Conservation (phyloP, 2,888 invertebrate genomes). For the Agrotis puta region DNA sequence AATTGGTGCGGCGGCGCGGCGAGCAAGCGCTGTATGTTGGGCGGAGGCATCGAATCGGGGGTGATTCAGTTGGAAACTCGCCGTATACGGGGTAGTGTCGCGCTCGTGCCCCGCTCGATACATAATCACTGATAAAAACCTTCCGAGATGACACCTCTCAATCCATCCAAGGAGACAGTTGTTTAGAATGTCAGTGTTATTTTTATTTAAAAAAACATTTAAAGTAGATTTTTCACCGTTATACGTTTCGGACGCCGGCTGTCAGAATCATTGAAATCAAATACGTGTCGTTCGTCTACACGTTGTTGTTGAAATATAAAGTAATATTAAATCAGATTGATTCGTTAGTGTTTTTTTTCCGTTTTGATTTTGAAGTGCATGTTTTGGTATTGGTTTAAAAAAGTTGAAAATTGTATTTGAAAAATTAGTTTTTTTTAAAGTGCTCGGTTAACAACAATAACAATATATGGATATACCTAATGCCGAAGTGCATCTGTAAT, state of each 20-base stretch:
- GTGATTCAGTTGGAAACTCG: constrained; percentile 89
- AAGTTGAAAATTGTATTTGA: constrained; percentile 54
- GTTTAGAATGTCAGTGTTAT: constrained; percentile 75
- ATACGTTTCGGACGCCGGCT: constrained; percentile 75
- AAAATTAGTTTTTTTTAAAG: constrained; percentile 64
- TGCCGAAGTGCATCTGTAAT: constrained; percentile 86
- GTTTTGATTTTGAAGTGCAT: constrained; percentile 69
- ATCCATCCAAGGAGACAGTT: constrained; percentile 76
- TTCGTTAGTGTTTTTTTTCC: constrained; percentile 69
- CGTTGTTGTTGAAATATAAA: constrained; percentile 66
- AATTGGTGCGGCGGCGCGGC: constrained; percentile 68
- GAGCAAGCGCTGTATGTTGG: constrained; percentile 90
- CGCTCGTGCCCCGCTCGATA: constrained; percentile 81
- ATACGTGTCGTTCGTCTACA: constrained; percentile 79
- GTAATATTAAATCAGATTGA: constrained; percentile 54
- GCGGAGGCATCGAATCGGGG: constrained; percentile 89
- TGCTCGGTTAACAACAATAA: constrained; percentile 74
- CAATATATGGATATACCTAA: constrained; percentile 83
- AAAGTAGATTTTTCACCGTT: constrained; percentile 53
- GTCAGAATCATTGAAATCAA: constrained; percentile 76
- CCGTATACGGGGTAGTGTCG: constrained; percentile 85
- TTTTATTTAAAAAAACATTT: constrained; percentile 59
- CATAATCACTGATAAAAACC: constrained; percentile 84
- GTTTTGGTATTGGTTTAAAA: constrained; percentile 62
- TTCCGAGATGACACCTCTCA: constrained; percentile 83